Base-by-base conservation (phyloP, 2,888 invertebrate genomes). In the Augiades crinisus region DNA sequence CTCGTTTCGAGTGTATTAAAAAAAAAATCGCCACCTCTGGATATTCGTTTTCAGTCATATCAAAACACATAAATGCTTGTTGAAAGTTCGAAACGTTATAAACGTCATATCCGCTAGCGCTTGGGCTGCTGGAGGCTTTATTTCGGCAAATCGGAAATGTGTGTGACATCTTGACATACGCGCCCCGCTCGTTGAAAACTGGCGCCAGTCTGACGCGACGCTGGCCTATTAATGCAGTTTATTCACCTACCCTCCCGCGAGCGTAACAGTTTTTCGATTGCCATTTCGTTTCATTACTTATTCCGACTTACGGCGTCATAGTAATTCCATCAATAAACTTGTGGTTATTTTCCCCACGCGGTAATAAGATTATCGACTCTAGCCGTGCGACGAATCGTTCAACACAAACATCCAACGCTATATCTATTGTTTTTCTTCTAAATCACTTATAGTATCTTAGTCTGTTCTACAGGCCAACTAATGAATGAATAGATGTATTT, bases 201-300 rank as follows among this genome's bases (percentile, higher is more conserved):
- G 51, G 51, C 78, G 78, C 75, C 78, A 50, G 59, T 30, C 50
- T 55, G 79, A 66, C 78, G 72, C 75, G 70, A 57, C 71, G 63
- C 55, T 64, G 63, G 55, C 63, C 68, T 67, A 70, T 75, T 72
- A 76, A 68, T 76, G 72, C 71, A 81, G 76, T 78, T 78, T 75
- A 70, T 78, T 77, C 74, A 80, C 76, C 76, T 73, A 71, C 64
- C 63, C 61, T 65, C 50, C n/a, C 30, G 56, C 58, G 62, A 54
- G 58, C 63, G 61, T 61, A 65, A 58, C 54, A 51, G 40, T 55
- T 55, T 37, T 53, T 14, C 38, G 40, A 33, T 55, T 40, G 43
- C 17, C 47, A 41, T 55, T 33, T 24, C 27, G 49, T 54, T 51
- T 51, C 31, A 37, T 44, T 45, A 31, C 27, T 45, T 45, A 31